Conservation (phyloP, 2,797 vertebrate species). For the Esox lucius region DNA sequence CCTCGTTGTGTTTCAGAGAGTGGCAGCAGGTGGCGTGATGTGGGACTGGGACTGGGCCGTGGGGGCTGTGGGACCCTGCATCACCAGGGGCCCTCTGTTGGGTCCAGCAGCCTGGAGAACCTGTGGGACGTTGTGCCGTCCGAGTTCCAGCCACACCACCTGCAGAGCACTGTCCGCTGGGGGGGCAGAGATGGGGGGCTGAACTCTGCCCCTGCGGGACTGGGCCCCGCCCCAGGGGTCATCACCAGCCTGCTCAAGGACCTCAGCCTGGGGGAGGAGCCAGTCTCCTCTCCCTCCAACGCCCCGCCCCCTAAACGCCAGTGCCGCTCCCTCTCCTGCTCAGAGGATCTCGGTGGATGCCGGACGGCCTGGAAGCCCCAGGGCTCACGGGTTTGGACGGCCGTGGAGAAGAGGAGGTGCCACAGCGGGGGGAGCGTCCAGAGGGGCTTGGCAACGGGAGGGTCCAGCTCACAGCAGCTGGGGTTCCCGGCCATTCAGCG, state of each 20-base stretch:
- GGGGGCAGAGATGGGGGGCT: constrained; percentile 48
- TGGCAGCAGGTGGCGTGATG: constrained; percentile 66
- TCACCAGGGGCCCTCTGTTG: constrained; percentile 63
- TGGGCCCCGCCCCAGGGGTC: constrained; percentile 57
- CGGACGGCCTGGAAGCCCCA: constrained; percentile 86
- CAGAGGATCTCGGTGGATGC: constrained; percentile 80
- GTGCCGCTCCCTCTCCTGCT: constrained; percentile 92
- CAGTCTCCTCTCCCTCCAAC: constrained; percentile 56
- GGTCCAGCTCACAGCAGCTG: constrained; percentile 20
- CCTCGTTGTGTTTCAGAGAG: constrained; percentile 60
- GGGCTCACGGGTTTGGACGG: constrained; percentile 89
- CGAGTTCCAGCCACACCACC: constrained; percentile 47
- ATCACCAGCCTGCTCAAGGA: constrained; percentile 75
- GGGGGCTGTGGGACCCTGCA: background rate
- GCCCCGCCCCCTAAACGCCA: constrained; percentile 94
- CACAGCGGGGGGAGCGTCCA: constrained; percentile 91
- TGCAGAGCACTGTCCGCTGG: constrained; percentile 57
- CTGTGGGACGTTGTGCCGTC: constrained; percentile 74
- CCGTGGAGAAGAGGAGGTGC: constrained; percentile 89
- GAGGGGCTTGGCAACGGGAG: constrained; percentile 55
- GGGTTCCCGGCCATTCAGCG: constrained; percentile 84
- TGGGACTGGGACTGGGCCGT: constrained; percentile 59
- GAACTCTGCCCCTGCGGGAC: constrained; percentile 36
- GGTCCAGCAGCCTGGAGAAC: constrained; percentile 77
- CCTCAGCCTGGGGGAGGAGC: constrained; percentile 71